phyloP scores from a whole-genome alignment of 1,140 invertebrate genomes.

The Nasonia longicornis region DNA sequence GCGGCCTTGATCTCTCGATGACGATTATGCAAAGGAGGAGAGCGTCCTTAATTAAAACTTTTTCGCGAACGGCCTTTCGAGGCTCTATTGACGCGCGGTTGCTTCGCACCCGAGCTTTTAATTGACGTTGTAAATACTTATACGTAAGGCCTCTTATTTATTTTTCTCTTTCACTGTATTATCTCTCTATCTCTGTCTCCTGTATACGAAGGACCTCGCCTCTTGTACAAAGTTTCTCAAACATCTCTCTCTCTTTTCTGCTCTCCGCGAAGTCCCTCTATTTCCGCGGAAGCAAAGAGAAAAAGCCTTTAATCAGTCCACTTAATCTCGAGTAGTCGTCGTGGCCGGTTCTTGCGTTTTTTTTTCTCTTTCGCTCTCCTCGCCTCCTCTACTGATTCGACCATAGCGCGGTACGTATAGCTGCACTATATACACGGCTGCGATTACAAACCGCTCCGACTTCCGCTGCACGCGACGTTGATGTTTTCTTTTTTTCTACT shows the following conservation, averaged over 20 bases:
- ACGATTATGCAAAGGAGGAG: background rate
- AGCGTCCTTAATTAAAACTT: constrained; percentile 9
- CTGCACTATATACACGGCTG: background rate
- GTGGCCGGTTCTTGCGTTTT: background rate
- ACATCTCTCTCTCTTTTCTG: background rate
- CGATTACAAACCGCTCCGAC: constrained; percentile 25
- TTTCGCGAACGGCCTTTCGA: background rate
- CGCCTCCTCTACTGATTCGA: constrained; percentile 33
- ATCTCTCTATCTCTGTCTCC: background rate
- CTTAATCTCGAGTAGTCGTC: constrained; percentile 39
- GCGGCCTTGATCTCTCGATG: constrained; percentile 7
- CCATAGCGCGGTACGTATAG: background rate
- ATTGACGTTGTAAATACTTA: constrained; percentile 28
- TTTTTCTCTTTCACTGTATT: background rate
- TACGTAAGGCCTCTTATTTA: constrained; percentile 22
- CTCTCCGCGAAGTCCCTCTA: background rate
- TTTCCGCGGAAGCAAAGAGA: background rate
- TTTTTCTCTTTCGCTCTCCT: constrained; percentile 20
- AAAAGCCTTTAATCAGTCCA: constrained; percentile 41
- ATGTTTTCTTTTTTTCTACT: background rate
- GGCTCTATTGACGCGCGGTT: background rate
- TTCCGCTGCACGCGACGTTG: constrained; percentile 16
- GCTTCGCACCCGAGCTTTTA: constrained; percentile 32
- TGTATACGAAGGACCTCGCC: background rate
- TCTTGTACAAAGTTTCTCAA: constrained; percentile 11